Evolutionary conservation across 2,888 invertebrate genomes (phyloP).

Genomic region (Andricus curvator): DNA sequence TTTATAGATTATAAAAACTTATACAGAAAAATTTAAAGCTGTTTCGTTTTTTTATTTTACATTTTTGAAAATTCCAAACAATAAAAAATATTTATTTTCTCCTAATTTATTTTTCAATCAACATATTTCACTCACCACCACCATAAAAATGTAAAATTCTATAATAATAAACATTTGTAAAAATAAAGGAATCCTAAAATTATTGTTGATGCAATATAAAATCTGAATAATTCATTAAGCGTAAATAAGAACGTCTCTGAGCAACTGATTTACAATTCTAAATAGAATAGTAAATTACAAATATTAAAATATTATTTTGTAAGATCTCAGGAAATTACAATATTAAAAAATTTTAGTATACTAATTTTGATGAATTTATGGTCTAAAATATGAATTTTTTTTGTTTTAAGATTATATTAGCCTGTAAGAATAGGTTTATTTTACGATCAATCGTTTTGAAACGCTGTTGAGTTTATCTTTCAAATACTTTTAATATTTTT

Average conservation of each 20-base stretch:
- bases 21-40: no score
- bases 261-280: slow-evolving; percentile 30
- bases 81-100: no score
- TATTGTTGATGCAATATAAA: slow-evolving; percentile 1
- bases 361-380: not conserved
- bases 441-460: not conserved
- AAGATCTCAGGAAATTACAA: not conserved
- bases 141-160: not conserved
- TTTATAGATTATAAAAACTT: no score
- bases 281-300: slow-evolving; percentile 34
- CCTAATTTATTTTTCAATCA: no score
- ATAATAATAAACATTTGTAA: not conserved
- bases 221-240: slow-evolving; percentile 20
- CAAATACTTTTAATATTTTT: no score
- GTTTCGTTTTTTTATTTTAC: no score
- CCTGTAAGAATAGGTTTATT: not conserved
- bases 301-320: slow-evolving; percentile 6
- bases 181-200: not conserved
- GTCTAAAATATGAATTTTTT: not conserved
- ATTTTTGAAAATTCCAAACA: no score
- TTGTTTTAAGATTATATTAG: not conserved
- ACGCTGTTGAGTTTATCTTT: not conserved
- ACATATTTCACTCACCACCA: no score
- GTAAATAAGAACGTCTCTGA: slow-evolving; percentile 19
- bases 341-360: not conserved